Percentiles rank a stretch among this genome's conserved stretches.
These are phyloP conservation scores for Alauda arvensis DNA, from an alignment of 2,797 vertebrate genomes.

Conservation along the genomic window DNA sequence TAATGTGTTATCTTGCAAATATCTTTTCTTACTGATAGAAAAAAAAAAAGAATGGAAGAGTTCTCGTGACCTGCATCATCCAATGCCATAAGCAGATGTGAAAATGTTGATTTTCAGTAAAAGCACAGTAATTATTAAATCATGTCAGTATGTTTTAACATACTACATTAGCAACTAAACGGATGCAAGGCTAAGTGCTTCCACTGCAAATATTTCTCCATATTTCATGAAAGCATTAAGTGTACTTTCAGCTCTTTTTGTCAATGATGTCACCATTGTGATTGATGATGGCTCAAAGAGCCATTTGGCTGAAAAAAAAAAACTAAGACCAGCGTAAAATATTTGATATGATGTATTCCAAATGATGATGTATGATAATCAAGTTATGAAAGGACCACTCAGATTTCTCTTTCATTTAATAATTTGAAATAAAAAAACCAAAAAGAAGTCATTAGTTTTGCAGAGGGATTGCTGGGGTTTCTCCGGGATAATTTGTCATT, in stretches of 20 bases:
- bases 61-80: neutral
- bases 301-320: neutral
- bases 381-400: neutral
- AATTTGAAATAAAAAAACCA: neutral
- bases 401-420: neutral
- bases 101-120: neutral
- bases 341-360: neutral
- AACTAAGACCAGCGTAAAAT: neutral
- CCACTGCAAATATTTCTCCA: neutral
- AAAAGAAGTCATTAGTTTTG: neutral
- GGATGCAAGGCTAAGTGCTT: neutral
- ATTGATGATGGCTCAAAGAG: neutral
- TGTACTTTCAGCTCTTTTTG: neutral
- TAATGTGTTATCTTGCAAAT: slow-evolving; percentile 4
- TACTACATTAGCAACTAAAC: neutral
- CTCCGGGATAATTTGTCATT: neutral
- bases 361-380: neutral
- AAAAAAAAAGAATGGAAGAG: neutral
- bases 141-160: neutral
- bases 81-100: neutral
- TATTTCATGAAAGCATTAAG: neutral
- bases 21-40: neutral
- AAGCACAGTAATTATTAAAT: neutral
- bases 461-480: neutral
- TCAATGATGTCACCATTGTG: neutral